Percentiles rank a stretch among this genome's conserved stretches.
Conservation (phyloP, 1,140 invertebrate genomes). For the Pemphigus obesinymphae region DNA sequence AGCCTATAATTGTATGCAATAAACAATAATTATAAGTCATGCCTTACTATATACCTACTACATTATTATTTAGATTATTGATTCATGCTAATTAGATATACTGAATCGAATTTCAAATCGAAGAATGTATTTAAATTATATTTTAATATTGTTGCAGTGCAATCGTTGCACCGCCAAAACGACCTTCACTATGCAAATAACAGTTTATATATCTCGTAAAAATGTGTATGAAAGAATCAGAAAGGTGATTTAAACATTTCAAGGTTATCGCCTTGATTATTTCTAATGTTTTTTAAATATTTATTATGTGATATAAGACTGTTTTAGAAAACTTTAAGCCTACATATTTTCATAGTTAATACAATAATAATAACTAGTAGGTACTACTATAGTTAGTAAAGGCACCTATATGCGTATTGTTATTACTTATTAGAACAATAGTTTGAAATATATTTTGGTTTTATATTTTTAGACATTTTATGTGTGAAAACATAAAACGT, state of each 20-base stretch:
- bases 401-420: too few species aligned
- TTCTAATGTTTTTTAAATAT: not conserved
- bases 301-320: not conserved
- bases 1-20: not conserved
- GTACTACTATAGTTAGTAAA: too few species aligned
- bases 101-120: not conserved
- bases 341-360: not conserved
- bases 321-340: too few species aligned
- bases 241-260: not conserved
- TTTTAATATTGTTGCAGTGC: not conserved
- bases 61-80: not conserved
- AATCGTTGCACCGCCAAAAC: not conserved
- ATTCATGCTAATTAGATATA: not conserved
- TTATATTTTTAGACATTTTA: too few species aligned
- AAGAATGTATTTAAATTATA: not conserved
- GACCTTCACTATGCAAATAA: slow-evolving; percentile 19
- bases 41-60: too few species aligned
- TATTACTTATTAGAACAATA: too few species aligned
- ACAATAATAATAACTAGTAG: too few species aligned
- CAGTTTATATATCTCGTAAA: not conserved
- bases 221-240: not conserved
- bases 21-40: not conserved
- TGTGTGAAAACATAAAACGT: too few species aligned
- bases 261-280: not conserved
- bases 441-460: too few species aligned